Conservation (phyloP, 2,113 vertebrate genomes). For the Atherinomorus stipes region DNA sequence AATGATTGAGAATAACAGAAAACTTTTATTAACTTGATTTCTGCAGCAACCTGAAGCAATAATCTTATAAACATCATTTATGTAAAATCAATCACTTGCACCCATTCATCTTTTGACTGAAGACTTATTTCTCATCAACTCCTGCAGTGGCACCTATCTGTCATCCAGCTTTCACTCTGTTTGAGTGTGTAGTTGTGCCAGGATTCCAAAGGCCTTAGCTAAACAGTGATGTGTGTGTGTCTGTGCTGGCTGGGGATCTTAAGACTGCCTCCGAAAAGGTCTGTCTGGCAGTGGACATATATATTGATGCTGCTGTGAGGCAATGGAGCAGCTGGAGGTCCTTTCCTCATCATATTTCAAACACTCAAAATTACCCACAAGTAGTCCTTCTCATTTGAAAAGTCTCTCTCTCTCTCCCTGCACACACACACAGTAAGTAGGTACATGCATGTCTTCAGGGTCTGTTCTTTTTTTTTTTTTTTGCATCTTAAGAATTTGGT, state of each 20-base stretch:
- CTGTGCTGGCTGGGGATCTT: slow-evolving; percentile 45
- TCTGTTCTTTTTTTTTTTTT: slow-evolving; percentile 51
- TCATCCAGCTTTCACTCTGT: slow-evolving; percentile 28
- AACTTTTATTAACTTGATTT: background rate
- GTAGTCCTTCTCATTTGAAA: slow-evolving; percentile 26
- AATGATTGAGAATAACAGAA: background rate
- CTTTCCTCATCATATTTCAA: slow-evolving; percentile 63
- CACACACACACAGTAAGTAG: slow-evolving; percentile 14
- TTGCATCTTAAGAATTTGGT: slow-evolving; percentile 49
- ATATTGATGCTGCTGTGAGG: slow-evolving; percentile 44
- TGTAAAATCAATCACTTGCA: background rate
- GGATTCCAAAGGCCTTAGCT: slow-evolving; percentile 41
- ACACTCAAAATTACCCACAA: slow-evolving; percentile 30
- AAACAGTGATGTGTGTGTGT: slow-evolving; percentile 36
- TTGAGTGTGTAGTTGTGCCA: slow-evolving; percentile 24
- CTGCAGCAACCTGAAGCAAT: too few species aligned
- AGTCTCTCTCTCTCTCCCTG: slow-evolving; percentile 6
- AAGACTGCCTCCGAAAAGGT: slow-evolving; percentile 27
- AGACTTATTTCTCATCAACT: slow-evolving; percentile 5
- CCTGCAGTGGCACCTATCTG: slow-evolving; percentile 6
- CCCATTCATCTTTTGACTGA: background rate
- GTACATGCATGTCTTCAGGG: slow-evolving; percentile 43
- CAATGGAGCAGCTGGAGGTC: slow-evolving; percentile 27
- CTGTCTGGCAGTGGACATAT: slow-evolving; percentile 30
- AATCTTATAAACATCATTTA: background rate